These are phyloP conservation scores for Stictocephala bisonia DNA, from an alignment of 2,888 invertebrate genomes.

Conservation along the genomic window DNA sequence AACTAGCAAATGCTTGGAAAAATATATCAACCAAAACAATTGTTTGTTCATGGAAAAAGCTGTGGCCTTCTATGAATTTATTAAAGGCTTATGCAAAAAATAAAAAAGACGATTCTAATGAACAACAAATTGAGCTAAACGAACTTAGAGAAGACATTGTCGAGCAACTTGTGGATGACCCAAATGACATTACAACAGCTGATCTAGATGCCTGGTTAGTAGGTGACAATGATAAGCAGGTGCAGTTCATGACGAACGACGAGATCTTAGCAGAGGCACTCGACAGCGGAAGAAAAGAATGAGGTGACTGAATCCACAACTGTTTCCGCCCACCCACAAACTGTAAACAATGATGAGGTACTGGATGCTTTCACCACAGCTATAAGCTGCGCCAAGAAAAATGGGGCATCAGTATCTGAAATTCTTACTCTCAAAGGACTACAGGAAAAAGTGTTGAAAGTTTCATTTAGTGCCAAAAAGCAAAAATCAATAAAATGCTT, in stretches of 20 bases:
- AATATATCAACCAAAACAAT: constrained; percentile 34
- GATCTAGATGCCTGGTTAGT: constrained; percentile 2
- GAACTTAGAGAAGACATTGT: not conserved
- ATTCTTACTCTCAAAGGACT: constrained; percentile 10
- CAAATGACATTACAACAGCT: constrained; percentile 10
- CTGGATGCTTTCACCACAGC: not conserved
- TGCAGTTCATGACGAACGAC: constrained; percentile 6
- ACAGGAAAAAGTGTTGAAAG: constrained; percentile 27
- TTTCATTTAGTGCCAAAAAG: constrained; percentile 12
- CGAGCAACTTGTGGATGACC: constrained; percentile 4
- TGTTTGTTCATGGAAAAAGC: constrained; percentile 40
- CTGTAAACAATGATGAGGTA: constrained; percentile 5
- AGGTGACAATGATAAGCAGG: not conserved
- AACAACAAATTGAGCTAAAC: constrained; percentile 10
- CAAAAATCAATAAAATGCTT: constrained; percentile 1
- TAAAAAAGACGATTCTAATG: not conserved
- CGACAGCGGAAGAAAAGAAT: not conserved
- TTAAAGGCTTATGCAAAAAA: constrained; percentile 21
- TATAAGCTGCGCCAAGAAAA: constrained; percentile 9
- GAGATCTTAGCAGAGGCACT: not conserved
- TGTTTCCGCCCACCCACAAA: too few relatives aligned
- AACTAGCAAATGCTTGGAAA: constrained; percentile 33
- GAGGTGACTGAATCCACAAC: not conserved
- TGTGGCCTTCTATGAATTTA: constrained; percentile 33
- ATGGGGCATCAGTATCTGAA: not conserved